Percentiles rank a stretch among this genome's conserved stretches.
Evolutionary conservation across 2,888 invertebrate genomes (phyloP).

Genomic region (Seira ritae): DNA sequence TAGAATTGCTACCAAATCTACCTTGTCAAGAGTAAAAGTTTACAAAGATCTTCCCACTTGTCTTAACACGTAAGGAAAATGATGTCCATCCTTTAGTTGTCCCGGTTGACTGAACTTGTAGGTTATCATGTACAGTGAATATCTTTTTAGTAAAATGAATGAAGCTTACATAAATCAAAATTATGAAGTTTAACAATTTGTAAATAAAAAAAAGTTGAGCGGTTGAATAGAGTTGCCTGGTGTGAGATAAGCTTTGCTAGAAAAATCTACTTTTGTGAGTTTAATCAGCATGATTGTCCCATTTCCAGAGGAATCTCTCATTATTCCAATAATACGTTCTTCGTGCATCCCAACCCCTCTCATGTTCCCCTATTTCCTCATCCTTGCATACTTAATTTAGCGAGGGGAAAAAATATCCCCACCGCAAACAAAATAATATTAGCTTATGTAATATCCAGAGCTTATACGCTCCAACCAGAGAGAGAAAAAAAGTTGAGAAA

Average conservation of each 20-base stretch:
- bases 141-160: not conserved
- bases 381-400: too few species aligned
- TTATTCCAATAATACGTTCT: not conserved
- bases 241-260: not conserved
- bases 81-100: too few species aligned
- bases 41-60: too few species aligned
- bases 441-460: not conserved
- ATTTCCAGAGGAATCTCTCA: not conserved
- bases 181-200: not conserved
- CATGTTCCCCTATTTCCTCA: not conserved
- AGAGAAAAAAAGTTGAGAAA: slow-evolving; percentile 17
- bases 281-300: not conserved
- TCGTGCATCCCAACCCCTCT: not conserved
- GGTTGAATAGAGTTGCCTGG: not conserved
- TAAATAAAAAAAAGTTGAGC: too few species aligned
- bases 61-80: too few species aligned
- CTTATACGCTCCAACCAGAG: too few species aligned
- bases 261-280: not conserved
- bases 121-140: too few species aligned
- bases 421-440: slow-evolving; percentile 11
- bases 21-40: too few species aligned
- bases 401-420: not conserved
- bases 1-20: too few species aligned
- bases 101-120: too few species aligned
- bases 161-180: slow-evolving; percentile 1